phyloP scores from a whole-genome alignment of 2,888 invertebrate genomes.

The Metacarcinus magister region DNA sequence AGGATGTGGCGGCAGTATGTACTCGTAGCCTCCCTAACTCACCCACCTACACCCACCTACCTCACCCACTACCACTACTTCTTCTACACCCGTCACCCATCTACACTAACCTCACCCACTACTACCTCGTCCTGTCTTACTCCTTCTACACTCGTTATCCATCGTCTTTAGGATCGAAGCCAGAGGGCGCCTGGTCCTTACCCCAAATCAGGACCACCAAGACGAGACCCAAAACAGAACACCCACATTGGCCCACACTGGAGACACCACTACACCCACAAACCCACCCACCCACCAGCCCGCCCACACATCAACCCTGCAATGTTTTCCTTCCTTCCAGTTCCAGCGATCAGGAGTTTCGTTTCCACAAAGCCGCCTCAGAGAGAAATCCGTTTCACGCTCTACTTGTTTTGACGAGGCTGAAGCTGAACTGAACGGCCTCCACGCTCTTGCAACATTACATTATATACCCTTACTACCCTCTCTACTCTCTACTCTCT shows the following conservation, averaged over 20 bases:
- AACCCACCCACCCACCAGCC: background rate
- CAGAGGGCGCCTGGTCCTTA: background rate
- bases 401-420: background rate
- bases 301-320: background rate
- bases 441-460: background rate
- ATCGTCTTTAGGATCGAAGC: no score
- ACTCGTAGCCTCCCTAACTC: no score
- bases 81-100: no score
- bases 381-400: conserved; percentile 26
- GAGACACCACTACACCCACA: background rate
- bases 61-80: no score
- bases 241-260: background rate
- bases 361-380: background rate
- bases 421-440: background rate
- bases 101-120: no score
- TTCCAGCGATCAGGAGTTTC: background rate
- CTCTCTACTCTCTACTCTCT: background rate
- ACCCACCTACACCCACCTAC: no score
- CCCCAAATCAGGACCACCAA: background rate
- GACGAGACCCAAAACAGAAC: background rate
- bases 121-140: background rate
- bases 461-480: background rate
- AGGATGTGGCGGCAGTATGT: background rate
- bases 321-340: background rate
- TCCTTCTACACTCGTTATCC: no score